Base-by-base conservation (phyloP, 2,113 vertebrate genomes). In the Syngnathus floridae region DNA sequence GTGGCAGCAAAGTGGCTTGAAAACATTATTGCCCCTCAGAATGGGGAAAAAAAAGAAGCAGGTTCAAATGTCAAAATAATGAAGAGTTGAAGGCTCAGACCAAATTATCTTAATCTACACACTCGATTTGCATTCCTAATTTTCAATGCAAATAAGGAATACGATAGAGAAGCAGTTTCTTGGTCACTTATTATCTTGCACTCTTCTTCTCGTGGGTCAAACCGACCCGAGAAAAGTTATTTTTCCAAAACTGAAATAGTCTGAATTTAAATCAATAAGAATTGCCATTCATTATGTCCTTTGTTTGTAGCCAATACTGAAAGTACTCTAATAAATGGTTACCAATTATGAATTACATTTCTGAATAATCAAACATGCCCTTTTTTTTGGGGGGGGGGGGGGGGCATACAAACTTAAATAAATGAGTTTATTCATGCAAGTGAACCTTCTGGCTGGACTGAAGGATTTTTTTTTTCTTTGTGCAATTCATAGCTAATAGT, bases 91-190 rank as follows among this genome's bases (percentile, higher is more conserved):
- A 40, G 46, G 11, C 57, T 2, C 22, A 38, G 35, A 35, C 4
- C 7, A 31, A 37, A 5, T 57, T 57, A 19, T 26, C 14, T 36
- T 16, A 13, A 38, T 49, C 31, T n/a, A 67, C 46, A 36, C 49
- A 43, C 67, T 69, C 31, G 3, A 73, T 88, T 88, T 88, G 76
- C 82, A 83, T 84, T 55, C 61, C 5, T 72, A 54, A 74, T 87
- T 88, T 87, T 80, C 87, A 82, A 68, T 74, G 79, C 81, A 88
- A 88, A 87, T 67, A 13, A 64, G 40, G 26, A 31, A 31, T 3
- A 31, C 26, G 3, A 31, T 31, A 31, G 26, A 31, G 26, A 66
- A 64, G 58, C 51, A 45, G 65, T 38, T 68, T 63, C 13, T 70
- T 75, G 71, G 69, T 71, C 71, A 61, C 21, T 31, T 17, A 65